Conservation (phyloP, 2,113 vertebrate genomes). For the Leucopsar rothschildi region DNA sequence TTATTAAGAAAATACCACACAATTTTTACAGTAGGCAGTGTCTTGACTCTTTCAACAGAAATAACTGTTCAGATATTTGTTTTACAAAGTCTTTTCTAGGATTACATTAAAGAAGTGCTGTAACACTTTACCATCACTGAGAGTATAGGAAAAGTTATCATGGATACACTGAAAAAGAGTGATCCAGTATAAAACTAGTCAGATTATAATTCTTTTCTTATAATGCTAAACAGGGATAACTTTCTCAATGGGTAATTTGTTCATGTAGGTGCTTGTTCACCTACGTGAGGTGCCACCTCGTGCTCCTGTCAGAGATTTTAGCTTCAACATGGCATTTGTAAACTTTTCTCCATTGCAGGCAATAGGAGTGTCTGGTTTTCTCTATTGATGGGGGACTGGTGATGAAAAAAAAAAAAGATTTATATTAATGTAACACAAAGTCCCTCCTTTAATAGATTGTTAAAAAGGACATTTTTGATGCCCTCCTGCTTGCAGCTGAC, state of each 20-base stretch:
- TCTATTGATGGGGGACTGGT: rapidly evolving
- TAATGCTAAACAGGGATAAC: not conserved
- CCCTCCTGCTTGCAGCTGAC: not conserved
- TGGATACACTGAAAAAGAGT: not conserved
- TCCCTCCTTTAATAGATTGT: not conserved
- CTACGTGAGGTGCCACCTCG: not conserved
- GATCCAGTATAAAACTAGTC: not conserved
- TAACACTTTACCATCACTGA: not conserved
- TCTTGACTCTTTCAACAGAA: not conserved
- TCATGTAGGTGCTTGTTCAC: not conserved
- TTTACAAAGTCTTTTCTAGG: not conserved
- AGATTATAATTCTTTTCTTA: not conserved
- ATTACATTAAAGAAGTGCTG: not conserved
- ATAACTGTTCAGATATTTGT: not conserved
- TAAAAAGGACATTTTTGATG: not conserved
- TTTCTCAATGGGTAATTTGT: not conserved
- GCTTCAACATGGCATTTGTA: not conserved
- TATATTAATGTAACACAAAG: not conserved
- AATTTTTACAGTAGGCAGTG: not conserved
- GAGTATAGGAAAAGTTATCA: not conserved
- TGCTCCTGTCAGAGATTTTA: not conserved
- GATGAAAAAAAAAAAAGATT: not conserved
- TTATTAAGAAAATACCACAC: not conserved
- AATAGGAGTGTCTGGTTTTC: not conserved
- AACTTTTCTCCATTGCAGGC: not conserved